Evolutionary conservation across 2,888 invertebrate genomes (phyloP).

Genomic region (Ectemnius cavifrons): DNA sequence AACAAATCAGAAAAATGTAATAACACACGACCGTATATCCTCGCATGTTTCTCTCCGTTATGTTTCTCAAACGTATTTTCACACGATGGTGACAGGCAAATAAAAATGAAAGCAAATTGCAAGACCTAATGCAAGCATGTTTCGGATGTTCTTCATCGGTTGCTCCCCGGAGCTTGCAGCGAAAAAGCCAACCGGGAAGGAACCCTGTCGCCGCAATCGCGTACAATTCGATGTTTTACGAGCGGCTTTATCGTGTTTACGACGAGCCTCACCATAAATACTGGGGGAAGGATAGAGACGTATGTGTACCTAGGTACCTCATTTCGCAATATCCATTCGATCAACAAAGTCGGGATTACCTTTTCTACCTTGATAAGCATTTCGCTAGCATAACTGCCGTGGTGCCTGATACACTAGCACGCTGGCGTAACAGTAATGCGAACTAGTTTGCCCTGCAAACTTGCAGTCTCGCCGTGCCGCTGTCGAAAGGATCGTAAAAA

Average conservation of each 20-base stretch:
- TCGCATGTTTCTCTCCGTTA: background rate
- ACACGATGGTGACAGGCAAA: background rate
- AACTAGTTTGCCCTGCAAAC: slow-evolving; percentile 34
- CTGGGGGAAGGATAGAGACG: slow-evolving; percentile 34
- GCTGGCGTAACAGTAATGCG: slow-evolving; percentile 2
- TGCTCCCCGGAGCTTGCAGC: too few relatives aligned
- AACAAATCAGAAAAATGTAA: slow-evolving; percentile 15
- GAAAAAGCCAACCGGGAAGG: background rate
- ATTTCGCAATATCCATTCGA: slow-evolving; percentile 38
- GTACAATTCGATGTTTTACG: slow-evolving; percentile 43
- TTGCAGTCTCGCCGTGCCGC: slow-evolving; percentile 19
- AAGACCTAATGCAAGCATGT: background rate
- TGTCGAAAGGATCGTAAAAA: slow-evolving; percentile 23
- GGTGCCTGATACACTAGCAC: background rate
- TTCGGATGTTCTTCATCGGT: too few relatives aligned
- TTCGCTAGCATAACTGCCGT: slow-evolving; percentile 7
- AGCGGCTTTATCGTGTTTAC: slow-evolving; percentile 50
- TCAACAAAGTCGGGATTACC: slow-evolving; percentile 43
- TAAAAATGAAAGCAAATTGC: background rate
- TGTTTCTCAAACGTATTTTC: background rate
- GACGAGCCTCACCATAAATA: slow-evolving; percentile 50
- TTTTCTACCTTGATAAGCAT: slow-evolving; percentile 30
- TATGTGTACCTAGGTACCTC: slow-evolving; percentile 22
- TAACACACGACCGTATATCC: background rate
- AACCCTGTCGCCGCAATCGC: slow-evolving; percentile 39